A percentile compares a stretch with the other conserved stretches of the same genome.
Evolutionary conservation across 2,888 invertebrate species (phyloP).

Genomic region (Stenotaenia linearis): DNA sequence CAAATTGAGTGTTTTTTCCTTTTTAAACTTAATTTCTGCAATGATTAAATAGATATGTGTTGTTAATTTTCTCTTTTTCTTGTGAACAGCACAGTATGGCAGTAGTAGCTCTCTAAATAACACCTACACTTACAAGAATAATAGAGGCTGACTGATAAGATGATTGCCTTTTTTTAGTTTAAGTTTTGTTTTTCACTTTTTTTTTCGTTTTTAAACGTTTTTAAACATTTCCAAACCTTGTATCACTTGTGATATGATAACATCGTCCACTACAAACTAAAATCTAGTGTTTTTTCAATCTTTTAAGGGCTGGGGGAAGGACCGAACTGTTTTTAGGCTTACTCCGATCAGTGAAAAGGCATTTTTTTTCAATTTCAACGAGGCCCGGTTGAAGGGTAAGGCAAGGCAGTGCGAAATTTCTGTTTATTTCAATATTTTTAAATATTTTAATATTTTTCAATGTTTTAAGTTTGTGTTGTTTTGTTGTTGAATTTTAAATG

Average conservation of each 20-base stretch:
- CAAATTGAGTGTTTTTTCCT: not conserved
- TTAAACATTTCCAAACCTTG: too few relatives aligned
- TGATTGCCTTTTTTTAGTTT: not conserved
- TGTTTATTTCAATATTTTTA: not conserved
- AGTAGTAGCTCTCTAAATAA: conserved; percentile 21
- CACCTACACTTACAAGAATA: conserved; percentile 26
- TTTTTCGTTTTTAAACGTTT: not conserved
- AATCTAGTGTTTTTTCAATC: not conserved
- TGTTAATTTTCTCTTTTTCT: conserved; percentile 2
- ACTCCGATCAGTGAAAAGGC: not conserved
- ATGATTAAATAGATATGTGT: conserved; percentile 1
- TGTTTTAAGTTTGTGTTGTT: too few relatives aligned
- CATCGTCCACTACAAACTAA: conserved; percentile 10
- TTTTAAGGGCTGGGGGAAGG: not conserved
- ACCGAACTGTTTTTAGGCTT: not conserved
- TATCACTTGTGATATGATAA: conserved; percentile 16
- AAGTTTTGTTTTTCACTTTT: not conserved
- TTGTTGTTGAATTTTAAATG: not conserved
- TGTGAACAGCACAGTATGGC: conserved; percentile 17
- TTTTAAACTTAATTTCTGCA: not conserved
- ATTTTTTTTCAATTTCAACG: not conserved
- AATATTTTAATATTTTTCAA: not conserved
- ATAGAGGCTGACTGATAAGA: conserved; percentile 15
- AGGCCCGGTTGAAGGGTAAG: conserved; percentile 13
- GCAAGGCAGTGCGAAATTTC: not conserved